These are phyloP conservation scores for Batillaria attramentaria DNA, from an alignment of 1,140 invertebrate species.

Conservation along the genomic window DNA sequence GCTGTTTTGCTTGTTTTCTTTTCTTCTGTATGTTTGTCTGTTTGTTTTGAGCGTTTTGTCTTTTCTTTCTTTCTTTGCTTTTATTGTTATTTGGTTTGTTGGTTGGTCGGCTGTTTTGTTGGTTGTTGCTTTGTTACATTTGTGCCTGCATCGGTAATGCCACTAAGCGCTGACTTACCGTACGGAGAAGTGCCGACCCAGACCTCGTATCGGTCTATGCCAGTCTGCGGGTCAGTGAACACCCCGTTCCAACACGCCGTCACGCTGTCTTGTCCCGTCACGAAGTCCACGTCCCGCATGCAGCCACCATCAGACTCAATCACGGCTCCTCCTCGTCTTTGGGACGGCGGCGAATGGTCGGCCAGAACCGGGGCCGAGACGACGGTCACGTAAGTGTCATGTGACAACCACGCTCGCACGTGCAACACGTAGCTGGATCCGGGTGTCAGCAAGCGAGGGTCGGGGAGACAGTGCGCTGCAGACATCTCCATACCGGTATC, in stretches of 20 bases:
- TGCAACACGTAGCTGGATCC: conserved; percentile 41
- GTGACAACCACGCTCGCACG: conserved; percentile 45
- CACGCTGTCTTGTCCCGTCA: conserved; percentile 15
- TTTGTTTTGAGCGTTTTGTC: no score
- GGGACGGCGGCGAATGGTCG: conserved; percentile 39
- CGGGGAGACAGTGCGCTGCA: conserved; percentile 43
- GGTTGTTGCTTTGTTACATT: not conserved
- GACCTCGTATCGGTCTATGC: conserved; percentile 34
- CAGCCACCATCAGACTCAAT: conserved; percentile 37
- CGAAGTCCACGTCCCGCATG: conserved; percentile 41
- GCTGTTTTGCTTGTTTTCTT: no score
- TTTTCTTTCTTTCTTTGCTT: no score
- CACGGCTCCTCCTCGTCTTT: conserved; percentile 39
- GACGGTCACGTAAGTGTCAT: conserved; percentile 25
- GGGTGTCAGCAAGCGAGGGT: conserved; percentile 11
- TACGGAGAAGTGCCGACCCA: conserved; percentile 44
- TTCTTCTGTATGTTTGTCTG: no score
- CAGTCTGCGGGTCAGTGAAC: conserved; percentile 45
- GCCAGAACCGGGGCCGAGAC: conserved; percentile 36
- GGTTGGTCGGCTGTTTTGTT: no score
- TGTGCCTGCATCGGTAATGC: no score
- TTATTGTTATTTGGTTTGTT: no score
- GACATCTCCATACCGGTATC: conserved; percentile 39
- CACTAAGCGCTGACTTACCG: conserved; percentile 17
- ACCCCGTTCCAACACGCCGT: conserved; percentile 49